Evolutionary conservation across 2,113 vertebrate species (phyloP), one percentile per base, ranked within the genome.

Genomic region (cattle (Bos taurus)): DNA sequence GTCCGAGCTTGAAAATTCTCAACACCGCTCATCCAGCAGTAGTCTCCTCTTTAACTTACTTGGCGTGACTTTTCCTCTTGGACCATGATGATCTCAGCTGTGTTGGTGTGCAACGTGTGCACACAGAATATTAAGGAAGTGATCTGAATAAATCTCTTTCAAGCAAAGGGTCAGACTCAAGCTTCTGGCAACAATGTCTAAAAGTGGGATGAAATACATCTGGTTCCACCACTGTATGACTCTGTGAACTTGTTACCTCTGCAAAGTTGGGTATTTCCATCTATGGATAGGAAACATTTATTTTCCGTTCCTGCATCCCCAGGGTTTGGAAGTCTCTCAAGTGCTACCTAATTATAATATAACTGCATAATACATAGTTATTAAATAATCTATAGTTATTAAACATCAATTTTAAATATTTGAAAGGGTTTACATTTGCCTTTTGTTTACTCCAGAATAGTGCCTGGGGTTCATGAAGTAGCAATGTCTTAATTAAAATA

Each of bases 11-110:
- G 56, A 50, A 91, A 94, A 95, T 46, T 84, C 67, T 78, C 46
- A 7, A 50, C 80, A 62, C 43, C 83, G 54, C 23, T 95, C 11
- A 28, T 59, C n/a, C 84, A 97, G 25, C 6, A 43, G 6, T 8
- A 12, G 19, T 60, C 77, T 19, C 92, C 16, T 77, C 89, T 97
- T 90, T 71, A 87, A 33, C 23, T 96, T 90, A 77, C 26, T 98
- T 98, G 89, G n/a, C 85, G 50, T 85, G 94, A 2, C 4, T 92
- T 85, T 92, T 94, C 60, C 54, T 97, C 97, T 96, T 19, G 57
- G 46, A 25, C 81, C 19, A 13, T 5, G 4, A 92, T 96, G 95
- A 96, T 71, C 74, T 96, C 91, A 95, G 62, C 84, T 92, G 25
- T 91, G 33, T 67, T 91, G 78, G n/a, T 80, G 78, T 59, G 25